These are phyloP conservation scores for Xylocopa sonorina DNA, from an alignment of 1,140 invertebrate species.

Conservation along the genomic window DNA sequence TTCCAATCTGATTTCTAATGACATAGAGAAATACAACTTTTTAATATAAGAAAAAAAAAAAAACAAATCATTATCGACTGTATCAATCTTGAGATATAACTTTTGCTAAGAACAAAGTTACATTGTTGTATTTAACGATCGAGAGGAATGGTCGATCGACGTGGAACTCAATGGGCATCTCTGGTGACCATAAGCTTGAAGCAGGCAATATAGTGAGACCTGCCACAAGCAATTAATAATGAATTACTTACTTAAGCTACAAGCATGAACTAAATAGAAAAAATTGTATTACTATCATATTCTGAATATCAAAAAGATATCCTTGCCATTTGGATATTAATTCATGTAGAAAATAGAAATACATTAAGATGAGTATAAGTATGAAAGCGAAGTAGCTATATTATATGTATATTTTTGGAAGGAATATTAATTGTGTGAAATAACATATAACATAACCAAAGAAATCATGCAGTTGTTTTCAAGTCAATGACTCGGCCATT, in stretches of 20 bases:
- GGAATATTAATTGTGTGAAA: not conserved
- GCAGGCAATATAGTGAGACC: conserved; percentile 62
- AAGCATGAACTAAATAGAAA: not conserved
- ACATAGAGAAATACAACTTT: not conserved
- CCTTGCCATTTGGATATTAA: not conserved
- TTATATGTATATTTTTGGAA: too few relatives aligned
- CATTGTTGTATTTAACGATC: conserved; percentile 30
- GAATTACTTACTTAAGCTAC: conserved; percentile 5
- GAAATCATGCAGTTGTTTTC: not conserved
- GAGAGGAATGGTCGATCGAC: conserved; percentile 61
- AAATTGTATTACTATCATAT: not conserved
- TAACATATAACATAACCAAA: not conserved
- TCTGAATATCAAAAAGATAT: not conserved
- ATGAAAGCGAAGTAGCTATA: too few relatives aligned
- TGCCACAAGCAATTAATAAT: conserved; percentile 57
- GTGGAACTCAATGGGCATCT: conserved; percentile 53
- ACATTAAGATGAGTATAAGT: conserved; percentile 10
- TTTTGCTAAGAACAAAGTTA: conserved; percentile 28
- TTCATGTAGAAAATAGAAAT: not conserved
- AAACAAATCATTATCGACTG: too few relatives aligned
- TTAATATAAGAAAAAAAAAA: not conserved
- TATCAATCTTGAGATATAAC: not conserved
- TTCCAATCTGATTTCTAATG: not conserved
- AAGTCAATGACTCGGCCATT: not conserved
- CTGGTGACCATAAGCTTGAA: conserved; percentile 53